Percentiles rank a stretch among this genome's conserved stretches.
Evolutionary conservation across 2,888 invertebrate genomes (phyloP).

Genomic region (Scrobipalpa atriplicella): DNA sequence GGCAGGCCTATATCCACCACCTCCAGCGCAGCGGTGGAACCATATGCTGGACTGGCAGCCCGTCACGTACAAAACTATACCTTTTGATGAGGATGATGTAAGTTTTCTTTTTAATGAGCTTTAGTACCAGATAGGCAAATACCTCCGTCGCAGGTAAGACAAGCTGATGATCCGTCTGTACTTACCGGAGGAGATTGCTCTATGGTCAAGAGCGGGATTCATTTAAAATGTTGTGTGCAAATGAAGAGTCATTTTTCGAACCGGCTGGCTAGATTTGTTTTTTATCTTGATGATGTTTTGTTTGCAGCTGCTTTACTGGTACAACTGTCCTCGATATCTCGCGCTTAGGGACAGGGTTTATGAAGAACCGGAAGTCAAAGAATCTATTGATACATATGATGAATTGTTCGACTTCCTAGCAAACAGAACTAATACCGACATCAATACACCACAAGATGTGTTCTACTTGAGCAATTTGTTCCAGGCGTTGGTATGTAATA

Average conservation of each 20-base stretch:
- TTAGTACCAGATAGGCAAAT: no score
- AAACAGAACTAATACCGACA: constrained; percentile 61
- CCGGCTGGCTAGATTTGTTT: not conserved
- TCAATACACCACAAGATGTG: constrained; percentile 67
- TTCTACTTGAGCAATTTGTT: constrained; percentile 76
- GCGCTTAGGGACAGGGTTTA: constrained; percentile 57
- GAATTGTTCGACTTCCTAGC: constrained; percentile 56
- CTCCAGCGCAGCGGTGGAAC: constrained; percentile 81
- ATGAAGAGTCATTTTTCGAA: no score
- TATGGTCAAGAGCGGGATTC: no score
- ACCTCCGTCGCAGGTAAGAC: no score
- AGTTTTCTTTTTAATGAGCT: constrained; percentile 32
- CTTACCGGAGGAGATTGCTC: no score
- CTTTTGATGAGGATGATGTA: constrained; percentile 66
- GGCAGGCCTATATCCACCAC: constrained; percentile 87
- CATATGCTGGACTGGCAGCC: constrained; percentile 85
- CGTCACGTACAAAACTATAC: constrained; percentile 80
- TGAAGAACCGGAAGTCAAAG: constrained; percentile 54
- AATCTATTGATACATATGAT: constrained; percentile 56
- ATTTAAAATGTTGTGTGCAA: no score
- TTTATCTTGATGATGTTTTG: not conserved
- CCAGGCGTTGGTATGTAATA: constrained; percentile 68
- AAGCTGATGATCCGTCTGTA: no score
- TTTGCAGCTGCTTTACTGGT: constrained; percentile 75
- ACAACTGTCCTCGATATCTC: constrained; percentile 70